Conservation (phyloP, 2,888 invertebrate species). For the Leucoma salicis region DNA sequence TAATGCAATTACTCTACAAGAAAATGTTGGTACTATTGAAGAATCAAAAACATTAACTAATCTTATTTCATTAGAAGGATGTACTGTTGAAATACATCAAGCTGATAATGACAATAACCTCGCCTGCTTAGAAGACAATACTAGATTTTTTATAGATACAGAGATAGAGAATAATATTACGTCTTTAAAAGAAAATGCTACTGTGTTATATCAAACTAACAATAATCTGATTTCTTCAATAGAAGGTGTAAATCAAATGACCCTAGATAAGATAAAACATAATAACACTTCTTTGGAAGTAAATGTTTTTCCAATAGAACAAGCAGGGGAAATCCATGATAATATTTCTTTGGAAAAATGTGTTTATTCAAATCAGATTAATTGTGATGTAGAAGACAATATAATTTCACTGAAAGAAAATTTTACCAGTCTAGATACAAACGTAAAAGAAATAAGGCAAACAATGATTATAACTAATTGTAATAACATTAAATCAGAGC, state of each 20-base stretch:
- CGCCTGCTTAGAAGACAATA: neutral
- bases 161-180: neutral
- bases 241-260: neutral
- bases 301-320: constrained; percentile 5
- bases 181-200: neutral
- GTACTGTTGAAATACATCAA: neutral
- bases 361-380: neutral
- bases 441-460: too few species aligned
- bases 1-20: neutral
- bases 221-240: neutral
- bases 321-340: neutral
- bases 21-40: neutral
- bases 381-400: too few species aligned
- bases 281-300: constrained; percentile 3
- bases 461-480: too few species aligned
- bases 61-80: neutral
- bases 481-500: too few species aligned
- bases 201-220: neutral
- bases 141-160: neutral
- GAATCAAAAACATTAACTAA: neutral
- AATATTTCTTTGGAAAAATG: neutral
- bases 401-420: neutral
- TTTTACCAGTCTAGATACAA: neutral
- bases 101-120: neutral
- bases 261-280: constrained; percentile 1